Evolutionary conservation across 2,888 invertebrate genomes (phyloP).

Genomic region (Aspidapion aeneum): DNA sequence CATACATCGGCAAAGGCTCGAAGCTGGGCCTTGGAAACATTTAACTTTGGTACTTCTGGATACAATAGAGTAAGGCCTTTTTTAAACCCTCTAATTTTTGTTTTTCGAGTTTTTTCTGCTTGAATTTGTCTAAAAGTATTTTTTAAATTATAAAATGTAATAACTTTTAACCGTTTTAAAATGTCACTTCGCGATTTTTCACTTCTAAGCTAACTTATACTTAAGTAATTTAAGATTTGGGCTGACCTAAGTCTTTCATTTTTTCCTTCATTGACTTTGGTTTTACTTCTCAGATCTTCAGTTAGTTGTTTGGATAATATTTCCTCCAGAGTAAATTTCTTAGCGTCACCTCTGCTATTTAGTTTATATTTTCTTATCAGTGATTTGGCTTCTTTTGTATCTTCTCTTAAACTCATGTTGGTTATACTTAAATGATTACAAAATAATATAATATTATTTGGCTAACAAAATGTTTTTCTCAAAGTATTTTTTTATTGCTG

Average conservation of each 20-base stretch:
- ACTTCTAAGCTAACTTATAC: too few relatives aligned
- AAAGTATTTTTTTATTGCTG: too few relatives aligned
- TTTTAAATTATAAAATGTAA: too few relatives aligned
- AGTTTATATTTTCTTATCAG: constrained; percentile 25
- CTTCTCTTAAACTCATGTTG: not conserved
- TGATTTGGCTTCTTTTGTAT: constrained; percentile 15
- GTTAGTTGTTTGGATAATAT: constrained; percentile 35
- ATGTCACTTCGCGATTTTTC: too few relatives aligned
- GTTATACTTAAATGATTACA: not conserved
- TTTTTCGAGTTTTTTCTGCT: constrained; percentile 15
- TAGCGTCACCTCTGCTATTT: constrained; percentile 15
- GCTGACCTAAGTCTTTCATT: constrained; percentile 26
- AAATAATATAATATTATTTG: not conserved
- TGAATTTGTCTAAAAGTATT: not conserved
- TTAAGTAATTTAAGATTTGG: too few relatives aligned
- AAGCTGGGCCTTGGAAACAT: constrained; percentile 48
- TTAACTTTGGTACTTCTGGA: constrained; percentile 37
- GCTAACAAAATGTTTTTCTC: too few relatives aligned
- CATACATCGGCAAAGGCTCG: constrained; percentile 57
- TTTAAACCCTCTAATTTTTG: constrained; percentile 38
- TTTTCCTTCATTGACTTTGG: constrained; percentile 36
- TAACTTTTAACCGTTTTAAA: too few relatives aligned
- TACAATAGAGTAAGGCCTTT: constrained; percentile 37
- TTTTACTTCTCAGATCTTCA: constrained; percentile 38
- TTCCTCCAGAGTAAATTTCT: constrained; percentile 31